Percentiles rank a stretch among this genome's conserved stretches.
These are phyloP conservation scores for Drosophila repletoides DNA, from an alignment of 1,140 invertebrate species.

Conservation along the genomic window DNA sequence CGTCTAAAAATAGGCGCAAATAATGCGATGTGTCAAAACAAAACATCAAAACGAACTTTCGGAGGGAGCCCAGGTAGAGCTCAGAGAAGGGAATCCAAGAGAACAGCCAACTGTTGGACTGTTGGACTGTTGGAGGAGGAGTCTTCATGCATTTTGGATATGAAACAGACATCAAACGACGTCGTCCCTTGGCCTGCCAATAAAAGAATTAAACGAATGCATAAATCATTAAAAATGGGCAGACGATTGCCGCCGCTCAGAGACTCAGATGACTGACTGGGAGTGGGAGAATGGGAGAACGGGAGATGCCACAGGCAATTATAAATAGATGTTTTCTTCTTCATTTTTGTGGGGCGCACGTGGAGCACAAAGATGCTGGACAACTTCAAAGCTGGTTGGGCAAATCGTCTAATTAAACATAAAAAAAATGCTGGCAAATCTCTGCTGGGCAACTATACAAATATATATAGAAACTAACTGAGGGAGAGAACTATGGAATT, in stretches of 20 bases:
- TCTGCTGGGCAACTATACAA: conserved; percentile 16
- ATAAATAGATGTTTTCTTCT: conserved; percentile 55
- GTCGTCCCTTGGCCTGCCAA: conserved; percentile 61
- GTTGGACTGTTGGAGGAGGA: no score
- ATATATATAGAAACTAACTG: conserved; percentile 29
- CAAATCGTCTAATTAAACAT: conserved; percentile 5
- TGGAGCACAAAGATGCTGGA: conserved; percentile 26
- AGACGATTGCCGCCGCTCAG: conserved; percentile 46
- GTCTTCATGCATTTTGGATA: conserved; percentile 20
- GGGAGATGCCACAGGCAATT: conserved; percentile 58
- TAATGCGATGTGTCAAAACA: conserved; percentile 78
- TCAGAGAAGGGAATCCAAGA: background rate
- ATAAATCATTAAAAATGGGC: conserved; percentile 68
- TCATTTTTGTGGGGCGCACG: conserved; percentile 3
- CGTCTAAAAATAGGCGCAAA: conserved; percentile 68
- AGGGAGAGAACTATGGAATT: no score
- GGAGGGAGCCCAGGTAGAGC: conserved; percentile 14
- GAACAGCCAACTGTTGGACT: no score
- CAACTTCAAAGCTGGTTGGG: conserved; percentile 23
- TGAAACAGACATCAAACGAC: conserved; percentile 56
- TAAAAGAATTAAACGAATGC: conserved; percentile 70
- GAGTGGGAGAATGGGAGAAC: conserved; percentile 43
- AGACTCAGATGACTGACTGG: no score
- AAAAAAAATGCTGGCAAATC: background rate
- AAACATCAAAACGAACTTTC: conserved; percentile 65